Evolutionary conservation across 1,140 invertebrate species (phyloP), one percentile per base, ranked within the genome.

Genomic region (Halesus radiatus): DNA sequence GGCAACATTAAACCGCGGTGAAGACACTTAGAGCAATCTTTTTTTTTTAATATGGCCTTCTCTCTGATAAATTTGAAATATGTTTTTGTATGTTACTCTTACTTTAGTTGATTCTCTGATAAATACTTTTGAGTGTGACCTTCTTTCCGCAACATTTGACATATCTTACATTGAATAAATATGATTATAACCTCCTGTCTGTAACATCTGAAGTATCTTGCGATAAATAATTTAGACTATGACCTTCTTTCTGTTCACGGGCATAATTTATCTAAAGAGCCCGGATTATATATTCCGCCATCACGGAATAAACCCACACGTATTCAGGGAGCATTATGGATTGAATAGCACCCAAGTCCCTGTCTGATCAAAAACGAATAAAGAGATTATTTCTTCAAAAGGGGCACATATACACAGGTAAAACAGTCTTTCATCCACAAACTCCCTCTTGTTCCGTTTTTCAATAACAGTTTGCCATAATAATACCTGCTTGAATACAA

Each of bases 341-440:
- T 58, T 58, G 72, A 75, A 75, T 75, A 58, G 52, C 15, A 54
- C 52, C 26, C 23, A 18, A 75, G 72, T 58, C 53, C 53, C 72
- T 37, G 72, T 75, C 72, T 75, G 72, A 75, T 75, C 53, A 60
- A 75, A 75, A 75, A 56, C 72, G 72, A 75, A 75, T 75, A 75
- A 75, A 75, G 72, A 75, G 72, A 75, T 75, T 75, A 75, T 75
- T 75, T 37, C 72, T 58, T 75, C 72, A 75, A 60, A 75, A 56
- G 72, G 72, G 72, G 72, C 72, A 75, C 72, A 75, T n/a, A 56
- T 45, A 58, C 72, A 45, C 37, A 45, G 37, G 37, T 45, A 45
- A 45, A 45, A 45, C 37, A 45, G 37, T 45, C 8, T 45, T 45
- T 37, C 72, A 29, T 26, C 72, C 37, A 15, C 16, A 20, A 45